Evolutionary conservation across 2,888 invertebrate species (phyloP).

Genomic region (Panopea generosa): DNA sequence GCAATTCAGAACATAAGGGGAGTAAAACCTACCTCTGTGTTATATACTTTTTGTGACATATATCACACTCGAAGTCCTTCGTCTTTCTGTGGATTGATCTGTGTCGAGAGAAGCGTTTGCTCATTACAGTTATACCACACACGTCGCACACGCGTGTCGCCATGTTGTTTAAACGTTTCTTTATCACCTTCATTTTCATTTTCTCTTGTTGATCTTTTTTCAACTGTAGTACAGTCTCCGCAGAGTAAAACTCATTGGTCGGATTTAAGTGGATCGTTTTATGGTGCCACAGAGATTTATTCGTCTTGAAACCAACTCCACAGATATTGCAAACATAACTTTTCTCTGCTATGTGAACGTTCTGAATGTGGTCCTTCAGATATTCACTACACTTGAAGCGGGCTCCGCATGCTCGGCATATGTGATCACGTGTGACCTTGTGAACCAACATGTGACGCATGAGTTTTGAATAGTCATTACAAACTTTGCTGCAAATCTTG

Average conservation of each 20-base stretch:
- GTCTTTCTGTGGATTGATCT: slow-evolving; percentile 32
- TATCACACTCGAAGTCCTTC: slow-evolving; percentile 43
- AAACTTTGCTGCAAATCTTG: not conserved
- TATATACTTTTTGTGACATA: slow-evolving; percentile 42
- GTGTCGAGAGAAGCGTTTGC: slow-evolving; percentile 29
- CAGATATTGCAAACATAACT: slow-evolving; percentile 35
- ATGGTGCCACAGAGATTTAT: slow-evolving; percentile 27
- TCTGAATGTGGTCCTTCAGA: slow-evolving; percentile 25
- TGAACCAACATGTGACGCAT: slow-evolving; percentile 18
- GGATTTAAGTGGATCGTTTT: slow-evolving; percentile 32
- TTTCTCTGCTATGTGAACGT: slow-evolving; percentile 14
- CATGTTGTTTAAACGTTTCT: not conserved
- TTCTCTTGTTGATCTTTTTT: slow-evolving; percentile 27
- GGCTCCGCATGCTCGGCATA: slow-evolving; percentile 24
- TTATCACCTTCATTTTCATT: not conserved
- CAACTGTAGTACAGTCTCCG: slow-evolving; percentile 31
- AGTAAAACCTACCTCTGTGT: too few species aligned
- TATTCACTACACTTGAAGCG: slow-evolving; percentile 26
- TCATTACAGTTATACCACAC: slow-evolving; percentile 28
- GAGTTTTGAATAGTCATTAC: not conserved
- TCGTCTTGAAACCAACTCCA: slow-evolving; percentile 11
- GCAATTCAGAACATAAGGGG: too few species aligned
- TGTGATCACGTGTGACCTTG: not conserved
- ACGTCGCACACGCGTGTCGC: slow-evolving; percentile 19
- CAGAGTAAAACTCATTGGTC: slow-evolving; percentile 32